Evolutionary conservation across 2,797 vertebrate genomes (phyloP).

Genomic region (Numenius phaeopus): DNA sequence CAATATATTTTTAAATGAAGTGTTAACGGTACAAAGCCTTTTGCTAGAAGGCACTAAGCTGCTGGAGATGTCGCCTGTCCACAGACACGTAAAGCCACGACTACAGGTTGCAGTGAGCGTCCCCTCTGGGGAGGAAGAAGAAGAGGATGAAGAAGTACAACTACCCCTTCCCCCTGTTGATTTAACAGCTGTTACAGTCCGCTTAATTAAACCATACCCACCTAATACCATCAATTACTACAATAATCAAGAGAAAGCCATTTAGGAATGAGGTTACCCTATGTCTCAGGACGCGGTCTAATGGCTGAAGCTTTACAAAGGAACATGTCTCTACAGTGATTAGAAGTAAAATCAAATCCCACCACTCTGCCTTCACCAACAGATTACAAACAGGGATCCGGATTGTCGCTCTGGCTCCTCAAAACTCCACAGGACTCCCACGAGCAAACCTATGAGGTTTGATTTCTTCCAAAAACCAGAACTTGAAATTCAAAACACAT

Average conservation of each 20-base stretch:
- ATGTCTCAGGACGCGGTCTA: too few species aligned
- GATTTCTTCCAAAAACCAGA: not conserved
- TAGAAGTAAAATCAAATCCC: too few species aligned
- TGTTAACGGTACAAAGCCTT: not conserved
- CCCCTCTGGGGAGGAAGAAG: not conserved
- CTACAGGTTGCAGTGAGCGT: too few species aligned
- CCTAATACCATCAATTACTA: not conserved
- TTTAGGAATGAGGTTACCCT: not conserved
- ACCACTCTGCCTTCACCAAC: not conserved
- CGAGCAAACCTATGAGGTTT: not conserved
- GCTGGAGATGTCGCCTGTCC: too few species aligned
- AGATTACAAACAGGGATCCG: not conserved
- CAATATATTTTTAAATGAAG: not conserved
- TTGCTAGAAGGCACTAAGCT: not conserved
- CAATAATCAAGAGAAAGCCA: not conserved
- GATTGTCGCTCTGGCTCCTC: not conserved
- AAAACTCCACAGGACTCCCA: not conserved
- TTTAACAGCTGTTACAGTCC: too few species aligned
- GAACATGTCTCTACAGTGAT: rapidly evolving
- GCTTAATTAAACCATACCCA: not conserved
- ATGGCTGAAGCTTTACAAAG: too few species aligned
- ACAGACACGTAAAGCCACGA: too few species aligned
- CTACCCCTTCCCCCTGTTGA: not conserved
- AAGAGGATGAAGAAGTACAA: not conserved
- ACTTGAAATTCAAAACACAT: rapidly evolving